These are phyloP conservation scores for Momotus momota DNA, from an alignment of 2,797 vertebrate species.

Conservation along the genomic window DNA sequence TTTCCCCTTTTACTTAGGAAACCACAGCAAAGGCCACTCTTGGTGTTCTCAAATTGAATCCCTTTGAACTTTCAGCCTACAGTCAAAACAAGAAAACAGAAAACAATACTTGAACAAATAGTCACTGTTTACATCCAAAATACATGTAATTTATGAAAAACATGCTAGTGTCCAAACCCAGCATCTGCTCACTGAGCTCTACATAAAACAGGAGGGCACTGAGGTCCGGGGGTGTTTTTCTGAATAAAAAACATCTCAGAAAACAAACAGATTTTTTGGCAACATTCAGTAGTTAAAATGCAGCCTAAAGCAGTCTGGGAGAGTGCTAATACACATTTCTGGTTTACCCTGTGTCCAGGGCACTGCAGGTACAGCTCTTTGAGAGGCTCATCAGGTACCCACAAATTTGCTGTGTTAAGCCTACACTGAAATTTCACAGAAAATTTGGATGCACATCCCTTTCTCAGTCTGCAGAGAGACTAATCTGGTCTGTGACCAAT, in stretches of 20 bases:
- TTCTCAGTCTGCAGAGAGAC: not conserved
- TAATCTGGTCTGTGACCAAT: not conserved
- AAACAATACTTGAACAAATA: not conserved
- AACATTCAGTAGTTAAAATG: not conserved
- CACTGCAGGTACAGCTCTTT: not conserved
- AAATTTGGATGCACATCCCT: not conserved
- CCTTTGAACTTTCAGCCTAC: conserved; percentile 1
- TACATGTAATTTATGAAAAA: not conserved
- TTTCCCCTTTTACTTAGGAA: not conserved
- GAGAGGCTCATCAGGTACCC: not conserved
- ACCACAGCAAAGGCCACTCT: not conserved
- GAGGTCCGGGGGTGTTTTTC: not conserved
- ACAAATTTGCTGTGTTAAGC: not conserved
- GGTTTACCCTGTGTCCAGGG: not conserved
- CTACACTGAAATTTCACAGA: not conserved
- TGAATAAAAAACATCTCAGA: not conserved
- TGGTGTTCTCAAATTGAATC: not conserved
- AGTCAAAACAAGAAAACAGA: conserved; percentile 26
- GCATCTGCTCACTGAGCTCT: not conserved
- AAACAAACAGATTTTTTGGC: not conserved
- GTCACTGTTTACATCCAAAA: not conserved
- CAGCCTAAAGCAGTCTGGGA: not conserved
- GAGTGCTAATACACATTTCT: not conserved
- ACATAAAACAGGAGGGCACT: not conserved
- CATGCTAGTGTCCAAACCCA: not conserved